Evolutionary conservation across 92 coral and sea anemone species (phyloP), one percentile per base, ranked within the genome.

Genomic region (Epizoanthus rinbou): DNA sequence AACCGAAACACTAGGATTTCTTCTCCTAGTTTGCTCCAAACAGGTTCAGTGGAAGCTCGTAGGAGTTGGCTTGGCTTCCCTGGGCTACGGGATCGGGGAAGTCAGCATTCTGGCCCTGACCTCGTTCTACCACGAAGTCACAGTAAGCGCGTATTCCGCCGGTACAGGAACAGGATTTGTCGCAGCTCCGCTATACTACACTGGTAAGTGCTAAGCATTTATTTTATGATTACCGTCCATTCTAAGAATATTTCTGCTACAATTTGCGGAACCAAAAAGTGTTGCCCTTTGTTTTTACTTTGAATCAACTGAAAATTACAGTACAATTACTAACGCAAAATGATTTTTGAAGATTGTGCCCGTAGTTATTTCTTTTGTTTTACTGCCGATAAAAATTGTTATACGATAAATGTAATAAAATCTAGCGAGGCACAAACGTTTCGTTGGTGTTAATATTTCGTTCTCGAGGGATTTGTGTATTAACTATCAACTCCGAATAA

Each of bases 121-220:
- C 0, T 84, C 97, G 23, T 93, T 88, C 66, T 93, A 92, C 58
- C 92, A 91, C 74, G 86, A 89, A 28, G 73, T 85, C 22, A 82
- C 90, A 10, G 64, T 93, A 73, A 88, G 82, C 18, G 91, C 91
- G 0, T 93, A 93, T 62, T 88, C 94, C 0, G 92, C 94, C 0
- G 97, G 97, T 37, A 91, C 97, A 1, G 97, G 97, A 5, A 84
- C 88, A 1, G 97, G 97, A 1, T 91, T 88, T 63, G 79, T 93
- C 18, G 39, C 82, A 0, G 97, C 92, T 3, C 97, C 94, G 7
- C 89, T 93, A 6, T 93, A 91, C 64, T 93, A 91, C 57, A 93
- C 97, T 9, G 97, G 97, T 91, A 84, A 70, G 88, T 57, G 57
- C 79, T 9, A 50, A 63, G 13, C 25, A 5, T 18, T 71, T 18